These are phyloP conservation scores for Carassius gibelio DNA, from an alignment of 2,113 vertebrate species.

Conservation along the genomic window DNA sequence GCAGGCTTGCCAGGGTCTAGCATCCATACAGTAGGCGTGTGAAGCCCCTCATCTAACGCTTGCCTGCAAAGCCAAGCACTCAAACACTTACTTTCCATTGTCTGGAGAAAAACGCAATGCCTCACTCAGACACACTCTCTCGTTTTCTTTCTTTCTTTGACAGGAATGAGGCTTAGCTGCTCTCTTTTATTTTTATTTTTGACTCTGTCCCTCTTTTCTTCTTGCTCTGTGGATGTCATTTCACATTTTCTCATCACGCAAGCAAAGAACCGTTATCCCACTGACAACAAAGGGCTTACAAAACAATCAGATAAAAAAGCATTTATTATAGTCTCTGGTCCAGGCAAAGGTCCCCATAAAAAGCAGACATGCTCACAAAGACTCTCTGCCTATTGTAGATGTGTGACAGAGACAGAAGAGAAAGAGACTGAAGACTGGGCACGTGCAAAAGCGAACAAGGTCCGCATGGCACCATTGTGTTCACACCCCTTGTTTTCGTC, in stretches of 20 bases:
- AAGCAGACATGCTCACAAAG: conserved; percentile 63
- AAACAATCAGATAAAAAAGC: conserved; percentile 61
- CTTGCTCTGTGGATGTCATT: conserved; percentile 59
- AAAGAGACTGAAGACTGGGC: conserved; percentile 50
- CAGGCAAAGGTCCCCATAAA: conserved; percentile 63
- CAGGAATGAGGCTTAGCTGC: conserved; percentile 5
- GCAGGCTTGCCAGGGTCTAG: conserved; percentile 61
- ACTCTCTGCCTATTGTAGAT: conserved; percentile 50
- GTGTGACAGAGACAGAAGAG: conserved; percentile 58
- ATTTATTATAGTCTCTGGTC: conserved; percentile 43
- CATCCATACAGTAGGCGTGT: conserved; percentile 58
- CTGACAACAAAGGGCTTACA: conserved; percentile 34
- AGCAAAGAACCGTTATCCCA: conserved; percentile 45
- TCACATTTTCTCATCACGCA: conserved; percentile 62
- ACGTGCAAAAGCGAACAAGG: conserved; percentile 10
- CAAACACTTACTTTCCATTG: conserved; percentile 35
- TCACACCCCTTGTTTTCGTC: too few species aligned
- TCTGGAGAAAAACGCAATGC: conserved; percentile 32
- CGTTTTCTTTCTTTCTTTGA: conserved; percentile 19
- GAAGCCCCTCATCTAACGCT: too few species aligned
- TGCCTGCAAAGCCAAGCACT: conserved; percentile 22
- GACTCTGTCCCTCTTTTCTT: neutral
- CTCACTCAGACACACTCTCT: conserved; percentile 29
- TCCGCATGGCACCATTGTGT: neutral
- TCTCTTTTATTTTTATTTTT: conserved; percentile 16